Evolutionary conservation across 2,888 invertebrate species (phyloP).

Genomic region (Temnothorax ravouxi): DNA sequence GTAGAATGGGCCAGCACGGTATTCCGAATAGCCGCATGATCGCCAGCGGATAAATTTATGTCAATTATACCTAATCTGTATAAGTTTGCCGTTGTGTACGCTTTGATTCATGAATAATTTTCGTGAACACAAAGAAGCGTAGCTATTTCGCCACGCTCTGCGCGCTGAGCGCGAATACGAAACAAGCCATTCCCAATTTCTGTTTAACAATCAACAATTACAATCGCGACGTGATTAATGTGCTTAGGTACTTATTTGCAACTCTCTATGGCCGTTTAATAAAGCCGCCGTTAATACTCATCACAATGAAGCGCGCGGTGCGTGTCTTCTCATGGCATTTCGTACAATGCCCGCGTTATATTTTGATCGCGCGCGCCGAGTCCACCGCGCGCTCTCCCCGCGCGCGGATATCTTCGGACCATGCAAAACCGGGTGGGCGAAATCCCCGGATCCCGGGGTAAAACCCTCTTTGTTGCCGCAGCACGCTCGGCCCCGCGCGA

Average conservation of each 20-base stretch:
- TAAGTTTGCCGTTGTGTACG: conserved; percentile 25
- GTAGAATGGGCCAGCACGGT: not conserved
- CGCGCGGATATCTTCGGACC: conserved; percentile 40
- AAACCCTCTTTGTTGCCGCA: conserved; percentile 44
- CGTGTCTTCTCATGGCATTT: conserved; percentile 32
- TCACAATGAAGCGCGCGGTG: conserved; percentile 28
- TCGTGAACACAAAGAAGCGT: conserved; percentile 28
- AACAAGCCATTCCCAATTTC: not conserved
- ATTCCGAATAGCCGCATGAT: not conserved
- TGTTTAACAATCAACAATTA: conserved; percentile 21
- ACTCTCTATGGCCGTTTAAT: conserved; percentile 1
- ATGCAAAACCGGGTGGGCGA: conserved; percentile 16
- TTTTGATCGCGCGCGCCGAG: conserved; percentile 27
- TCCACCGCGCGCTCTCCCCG: not conserved
- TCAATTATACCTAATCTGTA: conserved; percentile 61
- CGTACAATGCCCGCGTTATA: conserved; percentile 43
- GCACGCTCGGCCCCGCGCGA: conserved; percentile 29
- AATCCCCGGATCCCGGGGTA: conserved; percentile 45
- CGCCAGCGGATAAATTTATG: conserved; percentile 33
- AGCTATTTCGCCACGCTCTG: not conserved
- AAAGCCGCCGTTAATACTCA: conserved; percentile 46
- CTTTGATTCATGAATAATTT: conserved; percentile 11
- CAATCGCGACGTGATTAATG: conserved; percentile 45
- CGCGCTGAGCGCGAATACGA: no score
- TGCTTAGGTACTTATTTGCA: conserved; percentile 38